Evolutionary conservation across 1,140 invertebrate genomes (phyloP), one percentile per base, ranked within the genome.

Genomic region (Carposina sasakii): DNA sequence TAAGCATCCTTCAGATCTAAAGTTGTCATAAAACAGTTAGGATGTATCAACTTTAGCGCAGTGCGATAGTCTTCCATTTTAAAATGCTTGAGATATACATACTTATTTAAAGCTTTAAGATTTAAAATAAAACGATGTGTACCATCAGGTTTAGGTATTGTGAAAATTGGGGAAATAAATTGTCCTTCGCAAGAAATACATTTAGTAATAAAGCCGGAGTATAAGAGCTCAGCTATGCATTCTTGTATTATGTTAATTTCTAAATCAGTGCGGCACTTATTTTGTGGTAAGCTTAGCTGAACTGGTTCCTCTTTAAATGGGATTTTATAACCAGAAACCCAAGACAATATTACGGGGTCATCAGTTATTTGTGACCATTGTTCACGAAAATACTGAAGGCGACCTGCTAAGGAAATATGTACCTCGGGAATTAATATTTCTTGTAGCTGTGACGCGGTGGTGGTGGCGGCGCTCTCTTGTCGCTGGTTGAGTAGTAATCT

Each of bases 1-100:
- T 45, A 45, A 13, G 43, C 43, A 23, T 45, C 43, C 20, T 45
- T 9, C 4, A 45, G 20, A 43, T 50, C 45, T 12, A 26, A 6
- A 12, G 24, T 26, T 6, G 24, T 12, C 24, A 26, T 26, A 26
- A 26, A 26, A 6, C 5, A 5, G 5, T 26, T 26, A 26, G 5
- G 5, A 6, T 26, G 24, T 26, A 26, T 6, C 24, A 26, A 26
- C 12, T 26, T 26, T 12, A 26, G 12, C 5, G 24, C 24, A 5
- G 24, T 26, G 24, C 24, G 24, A 26, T 37, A n/a, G 26, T 47
- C 45, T 12, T 47, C 45, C 12, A 47, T 15, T 26, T 47, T 47
- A 36, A 47, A 26, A 26, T 26, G 24, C 12, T 26, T 12, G 5
- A 26, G 5, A 26, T 26, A 12, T 26, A 26, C 24, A 5, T 12